A percentile compares a stretch with the other conserved stretches of the same genome.
phyloP scores from a whole-genome alignment of 2,113 vertebrate species.

The Sigmodon hispidus region DNA sequence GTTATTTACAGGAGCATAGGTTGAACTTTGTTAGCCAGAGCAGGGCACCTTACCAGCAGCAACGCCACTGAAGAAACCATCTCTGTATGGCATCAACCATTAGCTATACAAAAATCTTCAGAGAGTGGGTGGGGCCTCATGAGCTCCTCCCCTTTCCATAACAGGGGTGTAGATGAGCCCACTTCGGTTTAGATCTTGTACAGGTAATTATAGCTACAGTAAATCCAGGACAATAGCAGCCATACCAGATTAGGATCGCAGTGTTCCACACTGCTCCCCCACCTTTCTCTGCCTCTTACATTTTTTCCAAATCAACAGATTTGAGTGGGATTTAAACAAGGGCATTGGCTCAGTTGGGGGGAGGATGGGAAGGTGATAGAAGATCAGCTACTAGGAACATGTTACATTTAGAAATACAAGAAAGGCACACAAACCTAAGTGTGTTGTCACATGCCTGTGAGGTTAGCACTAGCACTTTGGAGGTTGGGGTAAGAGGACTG shows the following conservation, averaged over 20 bases:
- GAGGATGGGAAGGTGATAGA: not conserved
- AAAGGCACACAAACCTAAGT: not conserved
- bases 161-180: no score
- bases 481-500: not conserved
- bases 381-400: constrained; percentile 18
- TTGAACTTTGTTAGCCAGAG: not conserved
- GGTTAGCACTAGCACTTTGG: not conserved
- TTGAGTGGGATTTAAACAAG: constrained; percentile 29
- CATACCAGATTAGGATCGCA: not conserved
- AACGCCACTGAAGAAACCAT: not conserved
- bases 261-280: not conserved
- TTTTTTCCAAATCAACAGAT: constrained; percentile 32
- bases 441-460: not conserved
- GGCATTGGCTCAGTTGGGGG: not conserved
- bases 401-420: constrained; percentile 35
- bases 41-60: not conserved
- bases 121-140: not conserved
- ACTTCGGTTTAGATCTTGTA: not conserved
- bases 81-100: not conserved
- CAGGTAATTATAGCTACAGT: not conserved
- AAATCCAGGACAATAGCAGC: not conserved
- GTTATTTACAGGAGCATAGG: not conserved
- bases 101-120: not conserved
- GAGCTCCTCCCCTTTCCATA: not conserved
- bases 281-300: not conserved